Percentiles rank a stretch among this genome's conserved stretches.
phyloP scores from a whole-genome alignment of 2,888 invertebrate species.

The Acanthosepion pharaonis region DNA sequence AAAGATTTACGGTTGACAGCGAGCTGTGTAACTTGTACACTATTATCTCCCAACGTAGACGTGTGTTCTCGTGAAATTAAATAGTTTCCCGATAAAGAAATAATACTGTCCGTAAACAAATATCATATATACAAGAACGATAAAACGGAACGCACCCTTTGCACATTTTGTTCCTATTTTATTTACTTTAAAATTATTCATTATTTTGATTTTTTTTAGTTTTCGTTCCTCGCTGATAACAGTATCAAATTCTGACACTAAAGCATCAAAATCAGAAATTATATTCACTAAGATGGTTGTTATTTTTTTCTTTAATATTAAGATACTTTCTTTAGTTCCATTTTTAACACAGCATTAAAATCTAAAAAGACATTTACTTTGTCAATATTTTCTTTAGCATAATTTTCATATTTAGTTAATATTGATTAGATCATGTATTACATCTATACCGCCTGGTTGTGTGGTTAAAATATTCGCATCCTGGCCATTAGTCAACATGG shows the following conservation, averaged over 20 bases:
- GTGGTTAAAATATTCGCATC: too few relatives aligned
- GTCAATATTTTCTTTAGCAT: background rate
- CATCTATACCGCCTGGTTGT: too few relatives aligned
- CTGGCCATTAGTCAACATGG: too few relatives aligned
- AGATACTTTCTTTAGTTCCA: background rate
- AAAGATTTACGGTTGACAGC: conserved; percentile 18
- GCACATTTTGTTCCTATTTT: background rate
- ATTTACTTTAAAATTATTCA: background rate
- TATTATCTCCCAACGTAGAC: background rate
- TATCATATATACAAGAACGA: background rate
- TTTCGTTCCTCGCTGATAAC: background rate
- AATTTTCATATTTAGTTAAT: background rate
- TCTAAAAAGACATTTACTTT: background rate
- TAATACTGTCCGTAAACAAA: conserved; percentile 11
- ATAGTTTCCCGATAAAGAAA: background rate
- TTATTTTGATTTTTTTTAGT: background rate
- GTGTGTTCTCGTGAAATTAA: conserved; percentile 33
- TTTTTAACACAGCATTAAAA: background rate
- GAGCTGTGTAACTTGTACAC: background rate
- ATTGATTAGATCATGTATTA: background rate
- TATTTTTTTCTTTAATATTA: background rate
- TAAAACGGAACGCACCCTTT: background rate
- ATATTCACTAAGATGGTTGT: background rate
- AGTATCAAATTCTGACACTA: background rate
- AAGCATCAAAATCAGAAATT: background rate